Percentiles rank a stretch among this genome's conserved stretches.
These are phyloP conservation scores for Astur gentilis DNA, from an alignment of 2,113 vertebrate genomes.

Conservation along the genomic window DNA sequence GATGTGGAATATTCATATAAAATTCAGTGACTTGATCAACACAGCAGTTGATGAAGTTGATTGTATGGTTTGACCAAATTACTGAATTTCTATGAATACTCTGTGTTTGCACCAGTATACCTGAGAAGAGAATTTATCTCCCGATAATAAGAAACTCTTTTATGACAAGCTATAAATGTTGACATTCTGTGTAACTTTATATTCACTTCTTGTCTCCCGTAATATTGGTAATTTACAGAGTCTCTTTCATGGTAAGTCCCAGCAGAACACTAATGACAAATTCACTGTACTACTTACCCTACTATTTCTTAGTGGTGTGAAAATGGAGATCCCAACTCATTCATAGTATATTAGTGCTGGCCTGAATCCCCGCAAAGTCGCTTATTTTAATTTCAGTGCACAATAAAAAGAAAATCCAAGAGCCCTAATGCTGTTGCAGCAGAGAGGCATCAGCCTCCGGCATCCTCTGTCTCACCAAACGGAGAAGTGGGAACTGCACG, in stretches of 20 bases:
- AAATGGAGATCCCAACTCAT: neutral
- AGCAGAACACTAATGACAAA: neutral
- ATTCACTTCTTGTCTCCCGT: neutral
- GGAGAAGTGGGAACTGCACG: neutral
- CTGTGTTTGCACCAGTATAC: neutral
- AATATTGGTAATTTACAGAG: neutral
- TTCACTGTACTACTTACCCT: neutral
- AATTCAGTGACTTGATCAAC: neutral
- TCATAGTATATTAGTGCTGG: neutral
- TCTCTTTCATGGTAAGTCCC: neutral
- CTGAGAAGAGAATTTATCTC: neutral
- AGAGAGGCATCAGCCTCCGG: neutral
- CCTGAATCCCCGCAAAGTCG: fast-evolving
- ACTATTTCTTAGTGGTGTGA: neutral
- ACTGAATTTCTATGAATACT: neutral
- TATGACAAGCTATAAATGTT: neutral
- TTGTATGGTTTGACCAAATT: neutral
- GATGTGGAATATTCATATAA: neutral
- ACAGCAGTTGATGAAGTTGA: neutral
- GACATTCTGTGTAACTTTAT: neutral
- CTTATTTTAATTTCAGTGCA: neutral
- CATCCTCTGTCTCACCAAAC: neutral
- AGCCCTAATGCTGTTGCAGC: neutral
- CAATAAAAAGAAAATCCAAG: neutral
- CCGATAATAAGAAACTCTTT: neutral